phyloP scores from a whole-genome alignment of 2,113 vertebrate genomes.

The Poecile atricapillus region DNA sequence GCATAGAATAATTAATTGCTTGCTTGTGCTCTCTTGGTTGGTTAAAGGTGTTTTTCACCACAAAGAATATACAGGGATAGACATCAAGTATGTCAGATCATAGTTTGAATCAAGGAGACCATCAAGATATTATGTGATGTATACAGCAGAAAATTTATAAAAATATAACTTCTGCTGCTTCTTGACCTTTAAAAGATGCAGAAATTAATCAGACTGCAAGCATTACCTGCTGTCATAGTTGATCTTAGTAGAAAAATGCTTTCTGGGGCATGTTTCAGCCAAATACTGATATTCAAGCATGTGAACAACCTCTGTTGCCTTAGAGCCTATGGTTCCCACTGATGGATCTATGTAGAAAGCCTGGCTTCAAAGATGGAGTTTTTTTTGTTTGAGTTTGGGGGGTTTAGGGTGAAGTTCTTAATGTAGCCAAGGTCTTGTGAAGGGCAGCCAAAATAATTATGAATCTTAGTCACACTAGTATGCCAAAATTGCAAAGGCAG shows the following conservation, averaged over 20 bases:
- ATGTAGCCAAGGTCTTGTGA: neutral
- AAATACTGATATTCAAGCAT: neutral
- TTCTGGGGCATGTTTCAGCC: rapidly evolving
- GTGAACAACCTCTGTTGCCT: neutral
- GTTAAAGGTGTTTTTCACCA: neutral
- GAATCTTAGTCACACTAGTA: neutral
- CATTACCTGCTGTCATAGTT: neutral
- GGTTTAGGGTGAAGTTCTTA: neutral
- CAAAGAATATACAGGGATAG: neutral
- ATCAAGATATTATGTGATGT: neutral
- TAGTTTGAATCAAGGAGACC: neutral
- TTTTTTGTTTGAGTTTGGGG: neutral
- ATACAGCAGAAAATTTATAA: neutral
- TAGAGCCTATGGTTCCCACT: neutral
- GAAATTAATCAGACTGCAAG: neutral
- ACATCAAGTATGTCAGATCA: neutral
- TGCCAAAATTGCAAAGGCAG: neutral
- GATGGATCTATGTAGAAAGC: neutral
- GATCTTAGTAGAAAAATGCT: neutral
- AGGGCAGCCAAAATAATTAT: neutral
- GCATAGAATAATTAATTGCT: neutral
- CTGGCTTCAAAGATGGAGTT: neutral
- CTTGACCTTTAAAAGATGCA: neutral
- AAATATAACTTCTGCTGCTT: neutral
- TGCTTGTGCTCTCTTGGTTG: neutral